Conservation (phyloP, 2,888 invertebrate species). For the Coenonympha glycerion region DNA sequence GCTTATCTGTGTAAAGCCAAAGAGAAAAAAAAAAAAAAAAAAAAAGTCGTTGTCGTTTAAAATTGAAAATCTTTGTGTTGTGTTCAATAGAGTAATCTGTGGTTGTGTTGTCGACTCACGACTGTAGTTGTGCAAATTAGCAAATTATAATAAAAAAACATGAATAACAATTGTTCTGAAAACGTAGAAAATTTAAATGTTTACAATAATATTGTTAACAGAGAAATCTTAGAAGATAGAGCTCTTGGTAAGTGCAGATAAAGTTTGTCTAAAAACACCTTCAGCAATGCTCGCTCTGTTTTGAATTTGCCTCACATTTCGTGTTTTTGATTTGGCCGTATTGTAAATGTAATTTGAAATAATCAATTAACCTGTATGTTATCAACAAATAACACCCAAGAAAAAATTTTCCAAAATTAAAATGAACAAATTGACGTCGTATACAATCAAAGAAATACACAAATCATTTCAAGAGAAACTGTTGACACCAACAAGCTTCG, state of each 20-base stretch:
- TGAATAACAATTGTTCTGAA: neutral
- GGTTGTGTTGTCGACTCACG: too few species aligned
- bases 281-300: too few species aligned
- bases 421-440: constrained; percentile 69
- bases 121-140: too few species aligned
- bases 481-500: constrained; percentile 62
- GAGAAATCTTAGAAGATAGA: constrained; percentile 22
- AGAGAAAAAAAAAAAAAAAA: too few species aligned
- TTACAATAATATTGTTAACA: neutral
- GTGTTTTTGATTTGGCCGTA: neutral
- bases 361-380: too few species aligned
- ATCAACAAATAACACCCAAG: too few species aligned
- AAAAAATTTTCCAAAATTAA: constrained; percentile 35
- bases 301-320: constrained; percentile 13
- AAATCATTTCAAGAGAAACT: constrained; percentile 60
- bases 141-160: constrained; percentile 8
- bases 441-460: constrained; percentile 64
- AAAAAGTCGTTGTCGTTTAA: too few species aligned
- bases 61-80: too few species aligned
- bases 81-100: too few species aligned
- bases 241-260: constrained; percentile 43
- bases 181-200: constrained; percentile 4
- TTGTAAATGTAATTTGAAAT: too few species aligned
- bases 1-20: too few species aligned
- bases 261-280: neutral